Percentiles rank a stretch among this genome's conserved stretches.
Conservation (phyloP, 2,797 vertebrate species). For the Acanthurus leucopareius region DNA sequence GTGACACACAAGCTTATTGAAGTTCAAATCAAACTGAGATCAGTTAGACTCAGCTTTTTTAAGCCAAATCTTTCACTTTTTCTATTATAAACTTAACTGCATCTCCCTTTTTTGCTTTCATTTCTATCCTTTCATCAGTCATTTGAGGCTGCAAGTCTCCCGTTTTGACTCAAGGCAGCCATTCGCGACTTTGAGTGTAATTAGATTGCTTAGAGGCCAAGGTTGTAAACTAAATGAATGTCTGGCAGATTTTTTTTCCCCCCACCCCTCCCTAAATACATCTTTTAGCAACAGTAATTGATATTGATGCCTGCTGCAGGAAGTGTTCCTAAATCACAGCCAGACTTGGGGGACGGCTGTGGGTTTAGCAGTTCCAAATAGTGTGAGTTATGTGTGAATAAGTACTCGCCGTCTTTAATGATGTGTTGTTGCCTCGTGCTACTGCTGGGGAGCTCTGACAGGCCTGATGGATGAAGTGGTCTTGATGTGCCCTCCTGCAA, state of each 20-base stretch:
- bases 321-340: constrained; percentile 81
- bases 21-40: neutral
- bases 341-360: constrained; percentile 52
- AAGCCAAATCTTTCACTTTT: no score
- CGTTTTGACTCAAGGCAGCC: constrained; percentile 40
- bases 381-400: constrained; percentile 78
- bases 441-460: constrained; percentile 67
- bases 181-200: constrained; percentile 56
- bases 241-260: constrained; percentile 48
- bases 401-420: constrained; percentile 78
- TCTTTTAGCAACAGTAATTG: constrained; percentile 81
- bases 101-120: neutral
- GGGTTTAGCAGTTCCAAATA: constrained; percentile 64
- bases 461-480: constrained; percentile 83
- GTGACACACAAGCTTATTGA: neutral
- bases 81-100: no score
- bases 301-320: constrained; percentile 80
- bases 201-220: constrained; percentile 48
- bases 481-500: constrained; percentile 78
- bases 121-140: neutral
- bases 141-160: constrained; percentile 33
- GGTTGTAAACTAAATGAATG: constrained; percentile 66
- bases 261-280: constrained; percentile 70
- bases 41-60: no score
- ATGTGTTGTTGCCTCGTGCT: constrained; percentile 74